Evolutionary conservation across 1,140 invertebrate species (phyloP), one percentile per base, ranked within the genome.

Genomic region (Ceratina japonica): DNA sequence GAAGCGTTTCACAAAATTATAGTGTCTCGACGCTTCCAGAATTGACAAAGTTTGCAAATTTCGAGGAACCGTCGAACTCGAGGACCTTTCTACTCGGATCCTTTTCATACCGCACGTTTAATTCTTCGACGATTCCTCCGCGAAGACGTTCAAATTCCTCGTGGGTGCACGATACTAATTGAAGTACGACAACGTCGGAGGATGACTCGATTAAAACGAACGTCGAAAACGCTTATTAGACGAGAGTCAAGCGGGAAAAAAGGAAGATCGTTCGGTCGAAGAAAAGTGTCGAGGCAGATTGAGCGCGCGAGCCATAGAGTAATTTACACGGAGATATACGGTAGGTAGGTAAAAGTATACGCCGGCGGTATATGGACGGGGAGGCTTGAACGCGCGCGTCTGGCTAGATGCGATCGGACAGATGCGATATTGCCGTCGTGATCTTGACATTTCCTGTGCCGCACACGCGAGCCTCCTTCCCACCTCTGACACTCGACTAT

Each of bases 361-460:
- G 64, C 13, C 13, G 1, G 44, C 15, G 31, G 66, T 54, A 20
- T 24, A 22, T 37, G 24, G 72, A 37, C 58, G 52, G 27, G 61
- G 68, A 71, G 72, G 71, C 54, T 56, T 73, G 82, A 87, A 75
- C 77, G 88, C 87, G 89, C 87, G 84, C 85, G 88, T 90, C n/a
- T 78, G 73, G 52, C 59, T 76, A 90, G 86, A 91, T 89, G 85
- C 86, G 84, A 87, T 79, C 69, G 86, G 90, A 91, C 90, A 91
- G 90, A 91, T 91, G 89, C 84, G 86, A 91, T 90, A 91, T 91
- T 90, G 88, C 86, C 84, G 84, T 84, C 74, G 78, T 80, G 82
- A 86, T 84, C 75, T 72, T 85, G 83, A 88, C 87, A 89, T 88
- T 90, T 90, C 87, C 87, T 88, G 87, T 83, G 74, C 61, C 63